Conservation (phyloP, 1,140 invertebrate species). For the Heliconius congener region DNA sequence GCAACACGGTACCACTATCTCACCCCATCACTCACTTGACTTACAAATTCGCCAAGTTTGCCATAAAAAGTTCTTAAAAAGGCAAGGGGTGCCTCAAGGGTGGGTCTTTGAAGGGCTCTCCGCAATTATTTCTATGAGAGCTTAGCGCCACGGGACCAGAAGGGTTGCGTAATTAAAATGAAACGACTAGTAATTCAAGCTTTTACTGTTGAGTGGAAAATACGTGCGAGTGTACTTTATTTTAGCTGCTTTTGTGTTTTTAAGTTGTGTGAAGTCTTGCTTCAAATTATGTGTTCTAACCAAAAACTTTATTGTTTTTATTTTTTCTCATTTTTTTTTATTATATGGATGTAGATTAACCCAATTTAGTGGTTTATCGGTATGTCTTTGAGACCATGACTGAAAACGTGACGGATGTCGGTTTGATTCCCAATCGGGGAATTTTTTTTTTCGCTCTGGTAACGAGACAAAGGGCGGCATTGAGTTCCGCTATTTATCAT, state of each 20-base stretch:
- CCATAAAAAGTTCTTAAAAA: constrained; percentile 11
- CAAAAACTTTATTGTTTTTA: no score
- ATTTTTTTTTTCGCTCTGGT: no score
- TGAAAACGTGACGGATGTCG: no score
- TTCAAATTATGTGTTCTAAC: background rate
- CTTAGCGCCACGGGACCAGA: constrained; percentile 22
- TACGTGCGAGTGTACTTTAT: constrained; percentile 10
- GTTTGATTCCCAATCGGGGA: no score
- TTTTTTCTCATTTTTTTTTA: no score
- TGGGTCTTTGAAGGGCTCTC: constrained; percentile 25
- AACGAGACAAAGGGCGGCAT: no score
- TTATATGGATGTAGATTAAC: no score
- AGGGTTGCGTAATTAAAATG: constrained; percentile 30
- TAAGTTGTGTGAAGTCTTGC: background rate
- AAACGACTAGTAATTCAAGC: constrained; percentile 28
- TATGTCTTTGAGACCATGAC: no score
- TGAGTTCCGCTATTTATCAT: no score
- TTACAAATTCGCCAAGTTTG: constrained; percentile 10
- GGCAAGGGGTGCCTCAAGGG: background rate
- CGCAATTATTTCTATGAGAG: constrained; percentile 26
- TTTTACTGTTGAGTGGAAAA: constrained; percentile 17
- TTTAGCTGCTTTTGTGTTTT: constrained; percentile 4
- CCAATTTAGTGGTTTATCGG: no score
- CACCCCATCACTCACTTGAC: constrained; percentile 3
- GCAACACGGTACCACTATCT: background rate